These are phyloP conservation scores for Paraplagusia blochii DNA, from an alignment of 2,113 vertebrate genomes.

Conservation along the genomic window DNA sequence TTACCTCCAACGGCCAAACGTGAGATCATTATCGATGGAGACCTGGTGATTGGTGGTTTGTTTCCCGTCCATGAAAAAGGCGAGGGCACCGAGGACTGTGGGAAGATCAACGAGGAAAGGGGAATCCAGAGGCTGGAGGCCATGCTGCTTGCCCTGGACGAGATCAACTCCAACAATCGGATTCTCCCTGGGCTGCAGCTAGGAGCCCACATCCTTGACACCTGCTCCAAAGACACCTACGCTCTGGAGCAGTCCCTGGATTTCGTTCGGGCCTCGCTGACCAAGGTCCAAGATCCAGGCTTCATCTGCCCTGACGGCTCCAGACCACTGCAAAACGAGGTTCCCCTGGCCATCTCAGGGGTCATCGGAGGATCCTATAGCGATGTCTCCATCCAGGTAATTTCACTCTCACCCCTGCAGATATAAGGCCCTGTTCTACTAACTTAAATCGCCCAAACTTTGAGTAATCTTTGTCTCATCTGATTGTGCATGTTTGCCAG, in stretches of 20 bases:
- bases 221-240: slow-evolving; percentile 96
- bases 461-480: too few species aligned
- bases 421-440: too few species aligned
- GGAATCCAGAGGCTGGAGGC: slow-evolving; percentile 98
- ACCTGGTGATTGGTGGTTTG: slow-evolving; percentile 92
- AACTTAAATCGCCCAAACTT: too few species aligned
- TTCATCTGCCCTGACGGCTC: slow-evolving; percentile 96
- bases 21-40: slow-evolving; percentile 89
- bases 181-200: slow-evolving; percentile 89
- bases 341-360: slow-evolving; percentile 90
- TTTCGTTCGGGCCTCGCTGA: slow-evolving; percentile 93
- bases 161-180: slow-evolving; percentile 87
- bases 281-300: slow-evolving; percentile 88
- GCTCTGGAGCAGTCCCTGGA: slow-evolving; percentile 96
- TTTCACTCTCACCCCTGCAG: not conserved
- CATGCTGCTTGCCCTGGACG: slow-evolving; percentile 94
- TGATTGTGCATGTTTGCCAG: too few species aligned
- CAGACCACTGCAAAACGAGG: slow-evolving; percentile 87
- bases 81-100: slow-evolving; percentile 85
- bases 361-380: slow-evolving; percentile 98
- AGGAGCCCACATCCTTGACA: slow-evolving; percentile 95
- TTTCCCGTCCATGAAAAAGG: slow-evolving; percentile 97
- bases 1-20: slow-evolving; percentile 76
- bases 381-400: slow-evolving; percentile 96
- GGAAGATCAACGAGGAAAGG: slow-evolving; percentile 90